Evolutionary conservation across 2,797 vertebrate species (phyloP).

Genomic region (Petrocephalus sullivani): DNA sequence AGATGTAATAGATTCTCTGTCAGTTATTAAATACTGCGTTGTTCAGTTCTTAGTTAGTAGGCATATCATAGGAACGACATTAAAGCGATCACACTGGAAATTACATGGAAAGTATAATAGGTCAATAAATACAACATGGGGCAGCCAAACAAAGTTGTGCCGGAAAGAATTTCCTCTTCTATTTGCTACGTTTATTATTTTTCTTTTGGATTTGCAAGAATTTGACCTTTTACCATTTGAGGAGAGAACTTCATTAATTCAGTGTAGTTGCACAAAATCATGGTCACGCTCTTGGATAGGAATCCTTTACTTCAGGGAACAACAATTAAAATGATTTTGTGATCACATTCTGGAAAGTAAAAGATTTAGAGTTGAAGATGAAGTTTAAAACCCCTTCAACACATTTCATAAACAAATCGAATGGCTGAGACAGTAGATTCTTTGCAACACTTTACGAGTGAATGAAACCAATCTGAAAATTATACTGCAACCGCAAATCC

Average conservation of each 20-base stretch:
- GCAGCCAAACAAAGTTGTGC: not conserved
- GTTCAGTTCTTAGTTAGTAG: not conserved
- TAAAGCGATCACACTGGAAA: not conserved
- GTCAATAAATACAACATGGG: not conserved
- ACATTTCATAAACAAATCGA: conserved; percentile 15
- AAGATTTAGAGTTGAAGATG: not conserved
- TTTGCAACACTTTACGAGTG: conserved; percentile 4
- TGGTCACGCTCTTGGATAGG: not conserved
- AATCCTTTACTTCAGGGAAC: conserved; percentile 21
- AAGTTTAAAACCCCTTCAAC: not conserved
- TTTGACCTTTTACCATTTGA: not conserved
- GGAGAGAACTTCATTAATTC: not conserved
- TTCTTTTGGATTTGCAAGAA: not conserved
- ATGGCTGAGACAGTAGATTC: not conserved
- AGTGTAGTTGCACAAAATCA: conserved; percentile 22
- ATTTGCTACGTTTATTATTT: not conserved
- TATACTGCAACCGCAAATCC: conserved; percentile 11
- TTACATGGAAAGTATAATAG: not conserved
- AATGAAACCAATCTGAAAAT: conserved; percentile 21
- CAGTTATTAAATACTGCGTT: conserved; percentile 6
- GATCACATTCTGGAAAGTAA: conserved; percentile 9
- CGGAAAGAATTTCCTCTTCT: not conserved
- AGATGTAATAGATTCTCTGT: conserved; percentile 7
- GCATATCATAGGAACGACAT: not conserved
- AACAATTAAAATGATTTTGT: conserved; percentile 15